Conservation (phyloP, 2,113 vertebrate genomes). For the Dicerorhinus sumatrensis region DNA sequence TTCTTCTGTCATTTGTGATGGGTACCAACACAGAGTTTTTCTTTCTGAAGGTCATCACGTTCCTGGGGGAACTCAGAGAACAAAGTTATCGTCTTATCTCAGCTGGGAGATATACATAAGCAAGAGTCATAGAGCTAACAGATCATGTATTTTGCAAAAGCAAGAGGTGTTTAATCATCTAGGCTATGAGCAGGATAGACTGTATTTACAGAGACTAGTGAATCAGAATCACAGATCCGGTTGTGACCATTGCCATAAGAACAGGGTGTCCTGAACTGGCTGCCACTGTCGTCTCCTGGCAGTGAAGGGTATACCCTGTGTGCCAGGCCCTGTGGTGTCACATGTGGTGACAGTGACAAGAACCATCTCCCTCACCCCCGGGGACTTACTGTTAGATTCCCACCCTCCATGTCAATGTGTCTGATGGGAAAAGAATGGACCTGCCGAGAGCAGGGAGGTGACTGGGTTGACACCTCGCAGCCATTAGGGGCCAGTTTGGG, state of each 20-base stretch:
- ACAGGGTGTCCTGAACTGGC: conserved; percentile 1
- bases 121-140: too few species aligned
- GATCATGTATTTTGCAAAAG: too few species aligned
- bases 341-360: background rate
- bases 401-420: background rate
- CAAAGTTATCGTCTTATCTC: too few species aligned
- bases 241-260: background rate
- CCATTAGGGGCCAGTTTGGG: background rate
- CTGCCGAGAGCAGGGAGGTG: background rate
- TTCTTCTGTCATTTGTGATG: too few species aligned
- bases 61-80: too few species aligned
- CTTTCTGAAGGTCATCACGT: too few species aligned
- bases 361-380: background rate
- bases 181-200: too few species aligned
- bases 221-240: background rate
- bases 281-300: background rate
- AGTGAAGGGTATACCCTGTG: background rate
- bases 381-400: background rate
- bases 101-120: too few species aligned
- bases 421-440: background rate
- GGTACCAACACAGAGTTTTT: too few species aligned
- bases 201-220: too few species aligned
- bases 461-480: background rate
- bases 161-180: too few species aligned
- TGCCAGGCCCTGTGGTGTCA: background rate